Conservation (phyloP, 2,113 vertebrate species). For the Atlantisia rogersi region DNA sequence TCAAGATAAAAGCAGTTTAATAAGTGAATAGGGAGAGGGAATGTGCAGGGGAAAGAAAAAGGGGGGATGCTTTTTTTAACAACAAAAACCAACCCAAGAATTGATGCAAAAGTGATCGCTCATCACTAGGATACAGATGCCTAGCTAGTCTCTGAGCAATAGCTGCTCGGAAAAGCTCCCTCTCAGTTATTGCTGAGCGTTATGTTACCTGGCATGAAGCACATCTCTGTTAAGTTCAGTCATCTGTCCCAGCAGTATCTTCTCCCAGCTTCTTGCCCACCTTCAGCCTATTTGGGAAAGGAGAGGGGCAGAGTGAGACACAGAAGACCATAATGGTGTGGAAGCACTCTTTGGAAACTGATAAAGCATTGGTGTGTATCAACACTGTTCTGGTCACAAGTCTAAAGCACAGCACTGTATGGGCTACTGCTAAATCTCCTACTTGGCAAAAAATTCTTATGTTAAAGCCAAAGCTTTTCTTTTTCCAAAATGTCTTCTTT, state of each 20-base stretch:
- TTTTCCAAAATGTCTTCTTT: not conserved
- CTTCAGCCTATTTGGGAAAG: not conserved
- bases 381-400: not conserved
- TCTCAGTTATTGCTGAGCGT: fast-evolving
- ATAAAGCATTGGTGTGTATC: not conserved
- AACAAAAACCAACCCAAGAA: not conserved
- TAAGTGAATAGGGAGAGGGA: fast-evolving
- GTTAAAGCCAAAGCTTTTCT: not conserved
- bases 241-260: not conserved
- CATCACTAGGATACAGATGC: not conserved
- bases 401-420: fast-evolving
- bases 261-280: not conserved
- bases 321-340: not conserved
- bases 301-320: not conserved
- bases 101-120: not conserved
- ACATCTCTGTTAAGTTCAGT: not conserved
- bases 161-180: not conserved
- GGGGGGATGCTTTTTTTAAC: too few species aligned
- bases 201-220: not conserved
- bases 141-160: too few species aligned
- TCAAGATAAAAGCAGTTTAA: not conserved
- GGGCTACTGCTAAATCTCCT: not conserved
- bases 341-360: not conserved
- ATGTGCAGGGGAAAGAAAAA: fast-evolving
- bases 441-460: not conserved